phyloP scores from a whole-genome alignment of 2,888 invertebrate species.

The Nesidiocoris tenuis region DNA sequence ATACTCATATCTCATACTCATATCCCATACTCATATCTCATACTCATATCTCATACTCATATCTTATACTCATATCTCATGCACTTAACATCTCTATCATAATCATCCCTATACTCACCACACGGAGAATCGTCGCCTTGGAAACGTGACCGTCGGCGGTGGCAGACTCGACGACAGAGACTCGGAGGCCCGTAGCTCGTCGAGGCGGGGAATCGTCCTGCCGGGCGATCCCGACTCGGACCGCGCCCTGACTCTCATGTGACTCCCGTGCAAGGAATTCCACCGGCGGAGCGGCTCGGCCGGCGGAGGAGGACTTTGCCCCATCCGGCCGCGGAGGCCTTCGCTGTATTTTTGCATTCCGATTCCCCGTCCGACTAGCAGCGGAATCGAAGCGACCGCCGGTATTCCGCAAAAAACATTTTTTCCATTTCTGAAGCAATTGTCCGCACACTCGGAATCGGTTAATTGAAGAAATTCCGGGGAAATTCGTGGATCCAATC shows the following conservation, averaged over 20 bases:
- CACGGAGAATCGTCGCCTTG: constrained; percentile 56
- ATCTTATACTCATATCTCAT: no score
- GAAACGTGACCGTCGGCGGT: constrained; percentile 43
- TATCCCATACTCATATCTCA: no score
- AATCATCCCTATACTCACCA: constrained; percentile 57
- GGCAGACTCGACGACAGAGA: constrained; percentile 43
- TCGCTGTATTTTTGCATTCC: constrained; percentile 56
- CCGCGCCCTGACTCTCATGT: constrained; percentile 39
- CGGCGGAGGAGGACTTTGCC: constrained; percentile 11
- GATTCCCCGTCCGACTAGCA: neutral
- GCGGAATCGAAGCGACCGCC: no score
- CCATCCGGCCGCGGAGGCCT: constrained; percentile 53
- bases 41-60: no score
- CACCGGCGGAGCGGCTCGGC: constrained; percentile 57
- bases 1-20: no score
- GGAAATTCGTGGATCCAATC: no score
- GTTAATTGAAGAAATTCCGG: no score
- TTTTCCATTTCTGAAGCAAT: no score
- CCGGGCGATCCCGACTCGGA: constrained; percentile 45
- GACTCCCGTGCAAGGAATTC: constrained; percentile 56
- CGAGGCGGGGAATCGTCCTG: constrained; percentile 24
- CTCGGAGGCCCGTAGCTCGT: constrained; percentile 44
- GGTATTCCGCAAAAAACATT: no score
- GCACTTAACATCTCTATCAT: no score
- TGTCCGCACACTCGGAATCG: no score